Conservation (phyloP, 2,113 vertebrate species). For the Chinchilla lanigera region DNA sequence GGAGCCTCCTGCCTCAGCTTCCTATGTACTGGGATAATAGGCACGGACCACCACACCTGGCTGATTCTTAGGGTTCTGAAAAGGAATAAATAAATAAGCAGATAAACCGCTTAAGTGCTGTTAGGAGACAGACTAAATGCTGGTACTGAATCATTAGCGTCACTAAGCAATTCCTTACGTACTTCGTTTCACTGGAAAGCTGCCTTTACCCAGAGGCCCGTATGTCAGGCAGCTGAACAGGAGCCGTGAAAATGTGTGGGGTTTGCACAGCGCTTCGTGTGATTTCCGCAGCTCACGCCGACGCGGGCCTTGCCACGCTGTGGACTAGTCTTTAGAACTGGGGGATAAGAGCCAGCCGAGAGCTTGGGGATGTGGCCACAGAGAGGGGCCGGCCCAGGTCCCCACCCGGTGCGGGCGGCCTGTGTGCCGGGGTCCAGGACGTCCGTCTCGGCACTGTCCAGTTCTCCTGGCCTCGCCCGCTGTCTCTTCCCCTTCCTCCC, state of each 20-base stretch:
- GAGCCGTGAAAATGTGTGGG: not conserved
- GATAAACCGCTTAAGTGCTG: not conserved
- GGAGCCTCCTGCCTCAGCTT: not conserved
- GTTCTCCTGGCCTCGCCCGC: not conserved
- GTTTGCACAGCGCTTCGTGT: not conserved
- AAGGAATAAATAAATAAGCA: not conserved
- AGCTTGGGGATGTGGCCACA: rapidly evolving
- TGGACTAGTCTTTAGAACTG: not conserved
- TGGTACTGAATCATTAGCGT: not conserved
- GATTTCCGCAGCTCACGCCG: not conserved
- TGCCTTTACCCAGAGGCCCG: not conserved
- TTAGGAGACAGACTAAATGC: too few species aligned
- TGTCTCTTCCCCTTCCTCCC: not conserved
- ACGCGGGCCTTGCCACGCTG: not conserved
- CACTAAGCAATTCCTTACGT: not conserved
- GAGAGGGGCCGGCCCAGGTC: not conserved
- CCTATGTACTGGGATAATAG: not conserved
- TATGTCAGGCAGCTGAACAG: not conserved
- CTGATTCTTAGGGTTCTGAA: not conserved
- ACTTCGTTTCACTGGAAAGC: not conserved
- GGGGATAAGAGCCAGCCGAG: not conserved
- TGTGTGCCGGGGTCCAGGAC: not conserved
- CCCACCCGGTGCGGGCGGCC: not conserved
- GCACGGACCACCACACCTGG: not conserved
- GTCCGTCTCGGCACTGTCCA: too few species aligned